Percentiles rank a stretch among this genome's conserved stretches.
phyloP scores from a whole-genome alignment of 2,797 vertebrate species.

The Telmatherina bonti region DNA sequence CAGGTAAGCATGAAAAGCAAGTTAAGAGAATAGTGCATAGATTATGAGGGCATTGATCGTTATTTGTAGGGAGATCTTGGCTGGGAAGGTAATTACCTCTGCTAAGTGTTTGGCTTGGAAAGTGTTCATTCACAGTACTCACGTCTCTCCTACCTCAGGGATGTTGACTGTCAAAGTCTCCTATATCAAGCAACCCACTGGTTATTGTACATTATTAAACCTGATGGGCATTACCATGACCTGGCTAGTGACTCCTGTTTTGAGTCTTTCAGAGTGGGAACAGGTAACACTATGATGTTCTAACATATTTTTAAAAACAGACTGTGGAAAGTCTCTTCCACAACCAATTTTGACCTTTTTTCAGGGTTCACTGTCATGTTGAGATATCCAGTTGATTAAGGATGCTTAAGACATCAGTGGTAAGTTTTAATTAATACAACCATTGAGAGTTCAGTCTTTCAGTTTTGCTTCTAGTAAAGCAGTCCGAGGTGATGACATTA shows the following conservation, averaged over 20 bases:
- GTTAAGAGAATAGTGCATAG: slow-evolving; percentile 61
- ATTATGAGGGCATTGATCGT: slow-evolving; percentile 49
- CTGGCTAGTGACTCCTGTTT: slow-evolving; percentile 36
- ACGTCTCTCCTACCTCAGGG: slow-evolving; percentile 61
- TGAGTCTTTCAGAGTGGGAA: slow-evolving; percentile 21
- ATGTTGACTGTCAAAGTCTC: slow-evolving; percentile 64
- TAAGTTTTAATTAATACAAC: no score
- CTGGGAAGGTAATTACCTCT: slow-evolving; percentile 77
- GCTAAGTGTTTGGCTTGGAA: slow-evolving; percentile 66
- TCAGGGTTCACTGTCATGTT: neutral
- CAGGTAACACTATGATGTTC: neutral
- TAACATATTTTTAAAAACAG: neutral
- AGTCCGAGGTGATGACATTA: no score
- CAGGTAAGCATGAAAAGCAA: slow-evolving; percentile 63
- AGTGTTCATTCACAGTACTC: slow-evolving; percentile 57
- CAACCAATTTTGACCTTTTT: neutral
- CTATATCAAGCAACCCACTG: slow-evolving; percentile 31
- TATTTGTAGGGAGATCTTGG: slow-evolving; percentile 55
- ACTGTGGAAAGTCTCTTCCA: neutral
- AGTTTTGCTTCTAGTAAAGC: no score
- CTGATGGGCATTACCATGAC: slow-evolving; percentile 45
- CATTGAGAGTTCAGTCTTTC: no score
- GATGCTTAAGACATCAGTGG: no score
- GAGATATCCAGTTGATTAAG: neutral
- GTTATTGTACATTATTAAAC: slow-evolving; percentile 67